Percentiles rank a stretch among this genome's conserved stretches.
Evolutionary conservation across 2,113 vertebrate genomes (phyloP).

Genomic region (Notarius quadriscutis): DNA sequence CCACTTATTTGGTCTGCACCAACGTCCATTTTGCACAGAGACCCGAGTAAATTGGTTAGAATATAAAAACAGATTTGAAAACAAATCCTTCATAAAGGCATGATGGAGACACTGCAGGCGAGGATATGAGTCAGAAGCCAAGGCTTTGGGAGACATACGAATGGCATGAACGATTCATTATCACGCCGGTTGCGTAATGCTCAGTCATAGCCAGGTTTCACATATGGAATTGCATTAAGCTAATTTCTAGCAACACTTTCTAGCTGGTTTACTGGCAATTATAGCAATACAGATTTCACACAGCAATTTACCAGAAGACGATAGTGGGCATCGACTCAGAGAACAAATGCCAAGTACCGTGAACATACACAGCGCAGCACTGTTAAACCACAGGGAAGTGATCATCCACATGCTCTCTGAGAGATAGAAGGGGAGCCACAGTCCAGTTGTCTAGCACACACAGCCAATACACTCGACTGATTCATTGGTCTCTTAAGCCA

Average conservation of each 20-base stretch:
- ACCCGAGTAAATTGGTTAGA: conserved; percentile 1
- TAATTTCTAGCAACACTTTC: conserved; percentile 16
- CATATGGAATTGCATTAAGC: conserved; percentile 10
- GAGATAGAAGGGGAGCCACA: not conserved
- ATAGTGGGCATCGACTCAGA: not conserved
- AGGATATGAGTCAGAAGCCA: conserved; percentile 23
- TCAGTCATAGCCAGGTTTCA: not conserved
- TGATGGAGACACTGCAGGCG: conserved; percentile 12
- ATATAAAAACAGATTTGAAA: conserved; percentile 12
- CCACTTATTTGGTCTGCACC: not conserved
- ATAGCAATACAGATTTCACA: conserved; percentile 21
- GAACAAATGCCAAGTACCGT: not conserved
- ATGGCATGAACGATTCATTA: not conserved
- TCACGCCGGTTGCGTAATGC: not conserved
- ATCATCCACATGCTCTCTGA: not conserved
- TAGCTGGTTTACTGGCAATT: conserved; percentile 13
- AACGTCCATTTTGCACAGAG: not conserved
- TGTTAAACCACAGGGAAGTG: not conserved
- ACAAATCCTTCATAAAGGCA: conserved; percentile 28
- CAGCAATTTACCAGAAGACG: conserved; percentile 11
- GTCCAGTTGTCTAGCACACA: not conserved
- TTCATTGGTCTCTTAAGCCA: not conserved
- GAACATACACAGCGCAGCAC: not conserved
- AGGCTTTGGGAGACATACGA: conserved; percentile 16
- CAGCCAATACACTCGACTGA: not conserved